Conservation (phyloP, 2,888 invertebrate species). For the Acronicta aceris region DNA sequence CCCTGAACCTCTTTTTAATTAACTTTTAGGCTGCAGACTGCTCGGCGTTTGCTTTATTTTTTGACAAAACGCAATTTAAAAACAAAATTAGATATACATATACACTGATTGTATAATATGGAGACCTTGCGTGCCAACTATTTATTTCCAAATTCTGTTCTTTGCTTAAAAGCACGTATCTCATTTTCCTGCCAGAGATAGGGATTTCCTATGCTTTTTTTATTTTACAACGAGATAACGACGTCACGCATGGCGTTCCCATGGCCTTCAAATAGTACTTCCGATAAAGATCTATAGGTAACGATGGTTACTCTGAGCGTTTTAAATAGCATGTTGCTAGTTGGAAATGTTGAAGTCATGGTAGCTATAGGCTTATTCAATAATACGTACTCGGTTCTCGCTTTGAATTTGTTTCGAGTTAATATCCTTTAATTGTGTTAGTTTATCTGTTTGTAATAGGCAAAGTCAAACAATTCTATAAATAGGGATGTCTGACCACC, state of each 20-base stretch:
- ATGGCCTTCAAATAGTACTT: constrained; percentile 54
- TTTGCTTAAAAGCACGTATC: constrained; percentile 44
- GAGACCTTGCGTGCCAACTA: constrained; percentile 47
- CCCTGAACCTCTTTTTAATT: constrained; percentile 71
- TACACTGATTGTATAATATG: constrained; percentile 36
- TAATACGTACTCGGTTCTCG: too few species aligned
- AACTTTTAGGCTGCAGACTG: constrained; percentile 69
- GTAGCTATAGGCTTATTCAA: too few species aligned
- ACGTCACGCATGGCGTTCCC: constrained; percentile 57
- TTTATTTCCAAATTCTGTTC: constrained; percentile 25
- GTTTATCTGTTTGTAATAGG: constrained; percentile 20
- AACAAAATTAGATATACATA: constrained; percentile 47
- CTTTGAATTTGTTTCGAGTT: too few species aligned
- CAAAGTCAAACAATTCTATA: constrained; percentile 33
- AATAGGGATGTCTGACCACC: constrained; percentile 39
- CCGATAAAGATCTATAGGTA: constrained; percentile 59
- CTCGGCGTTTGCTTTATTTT: constrained; percentile 53
- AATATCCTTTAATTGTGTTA: neutral
- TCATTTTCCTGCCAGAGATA: constrained; percentile 33
- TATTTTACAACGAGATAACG: constrained; percentile 47
- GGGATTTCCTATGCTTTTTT: constrained; percentile 37
- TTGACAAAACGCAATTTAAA: constrained; percentile 55
- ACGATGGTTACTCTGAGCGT: constrained; percentile 37
- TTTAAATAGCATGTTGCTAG: constrained; percentile 32
- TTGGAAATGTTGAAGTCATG: too few species aligned